Conservation (phyloP, 2,113 vertebrate species). For the Fukomys damarensis region DNA sequence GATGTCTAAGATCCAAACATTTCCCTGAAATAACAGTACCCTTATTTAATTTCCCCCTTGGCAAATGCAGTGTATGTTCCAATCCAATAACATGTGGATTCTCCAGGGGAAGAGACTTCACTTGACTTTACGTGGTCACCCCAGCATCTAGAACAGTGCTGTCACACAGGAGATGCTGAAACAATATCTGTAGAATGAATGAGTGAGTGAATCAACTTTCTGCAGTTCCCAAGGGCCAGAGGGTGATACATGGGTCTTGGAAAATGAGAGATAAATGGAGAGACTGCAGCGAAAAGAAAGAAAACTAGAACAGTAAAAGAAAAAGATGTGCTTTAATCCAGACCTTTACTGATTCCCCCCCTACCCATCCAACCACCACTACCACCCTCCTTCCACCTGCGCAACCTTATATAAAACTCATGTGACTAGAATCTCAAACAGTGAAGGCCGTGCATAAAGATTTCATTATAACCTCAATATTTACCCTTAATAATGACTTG, state of each 20-base stretch:
- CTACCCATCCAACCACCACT: no score
- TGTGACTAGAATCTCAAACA: background rate
- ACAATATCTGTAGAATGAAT: background rate
- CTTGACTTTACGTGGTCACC: background rate
- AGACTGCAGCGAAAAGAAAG: background rate
- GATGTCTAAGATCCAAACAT: background rate
- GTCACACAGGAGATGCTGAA: background rate
- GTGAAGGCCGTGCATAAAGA: background rate
- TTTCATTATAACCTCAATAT: background rate
- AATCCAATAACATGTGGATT: background rate
- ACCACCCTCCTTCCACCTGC: background rate
- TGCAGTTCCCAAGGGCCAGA: background rate
- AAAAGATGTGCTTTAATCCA: background rate
- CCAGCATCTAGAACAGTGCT: background rate
- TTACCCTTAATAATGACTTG: slow-evolving; percentile 66
- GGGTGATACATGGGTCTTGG: background rate
- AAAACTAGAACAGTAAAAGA: background rate
- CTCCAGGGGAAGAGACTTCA: background rate
- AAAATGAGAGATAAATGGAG: background rate
- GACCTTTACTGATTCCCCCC: background rate
- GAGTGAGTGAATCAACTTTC: background rate
- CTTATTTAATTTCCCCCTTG: background rate
- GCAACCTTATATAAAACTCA: background rate
- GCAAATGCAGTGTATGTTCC: no score
- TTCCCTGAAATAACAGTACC: background rate